Evolutionary conservation across 2,888 invertebrate genomes (phyloP), one percentile per base, ranked within the genome.

Genomic region (Drosophila barbarae): DNA sequence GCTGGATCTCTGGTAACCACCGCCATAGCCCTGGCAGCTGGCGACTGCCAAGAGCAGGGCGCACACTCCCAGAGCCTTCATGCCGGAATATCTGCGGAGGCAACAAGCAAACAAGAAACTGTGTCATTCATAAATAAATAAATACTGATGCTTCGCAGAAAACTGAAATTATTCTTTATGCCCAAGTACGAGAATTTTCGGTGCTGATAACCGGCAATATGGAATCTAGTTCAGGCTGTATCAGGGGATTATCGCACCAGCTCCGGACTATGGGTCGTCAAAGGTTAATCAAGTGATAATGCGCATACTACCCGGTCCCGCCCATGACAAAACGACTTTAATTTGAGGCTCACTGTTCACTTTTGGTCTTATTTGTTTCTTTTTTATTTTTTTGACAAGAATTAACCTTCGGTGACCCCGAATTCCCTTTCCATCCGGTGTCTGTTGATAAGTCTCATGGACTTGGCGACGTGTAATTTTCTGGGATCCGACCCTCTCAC

Each of bases 1-100:
- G 55, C 80, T 78, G n/a, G 78, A 66, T 18, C 54, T 35, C 39
- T 60, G 50, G 23, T 42, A 67, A 47, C 76, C 75, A 12, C 60
- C 63, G 49, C 61, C 65, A 49, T 57, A 76, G 41, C 78, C 61
- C 44, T 77, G 84, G 26, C 72, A 55, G 52, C 78, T 57, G 59
- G 71, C 36, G 44, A 82, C 57, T 53, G 84, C 82, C 72, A 85
- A 66, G 63, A 87, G 70, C 65, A 86, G 70, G 49, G 77, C 60
- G 41, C 77, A 65, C 35, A 85, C 74, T 71, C 80, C 73, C 67
- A 86, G 57, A 68, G 72, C 77, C 72, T 69, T 82, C 88, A 88
- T 88, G 68, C 68, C 72, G 60, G 55, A 56, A 53, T 69, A 64
- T 46, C 80, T 82, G 39, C 12, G 21, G 7, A 57, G 12, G 10